Conservation (phyloP, 2,797 vertebrate species). For the Craterocephalus amniculus region DNA sequence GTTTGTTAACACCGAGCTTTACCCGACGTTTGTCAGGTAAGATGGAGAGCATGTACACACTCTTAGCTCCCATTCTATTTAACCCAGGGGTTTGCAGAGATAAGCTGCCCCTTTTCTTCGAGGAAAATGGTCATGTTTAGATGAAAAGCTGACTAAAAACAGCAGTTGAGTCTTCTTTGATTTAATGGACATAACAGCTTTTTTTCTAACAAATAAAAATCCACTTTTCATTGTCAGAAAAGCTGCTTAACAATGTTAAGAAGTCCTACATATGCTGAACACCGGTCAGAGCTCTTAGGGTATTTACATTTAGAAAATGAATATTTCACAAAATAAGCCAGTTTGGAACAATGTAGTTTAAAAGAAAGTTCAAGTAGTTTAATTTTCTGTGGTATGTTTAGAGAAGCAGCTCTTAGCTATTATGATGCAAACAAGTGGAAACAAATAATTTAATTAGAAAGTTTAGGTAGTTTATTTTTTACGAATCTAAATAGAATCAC, state of each 20-base stretch:
- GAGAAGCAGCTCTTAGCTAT: too few relatives aligned
- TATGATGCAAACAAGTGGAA: too few relatives aligned
- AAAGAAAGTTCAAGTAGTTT: too few relatives aligned
- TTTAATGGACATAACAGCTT: neutral
- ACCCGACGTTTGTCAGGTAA: slow-evolving; percentile 85
- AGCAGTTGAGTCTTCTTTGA: neutral
- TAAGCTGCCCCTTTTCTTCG: neutral
- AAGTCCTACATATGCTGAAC: neutral
- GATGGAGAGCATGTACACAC: neutral
- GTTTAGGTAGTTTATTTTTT: too few relatives aligned
- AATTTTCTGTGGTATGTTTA: too few relatives aligned
- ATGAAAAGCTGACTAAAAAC: neutral
- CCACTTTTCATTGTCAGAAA: neutral
- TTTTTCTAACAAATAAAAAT: too few relatives aligned
- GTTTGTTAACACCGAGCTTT: slow-evolving; percentile 86
- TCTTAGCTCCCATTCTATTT: neutral
- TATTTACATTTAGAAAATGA: too few relatives aligned
- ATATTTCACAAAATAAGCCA: too few relatives aligned
- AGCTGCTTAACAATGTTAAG: neutral
- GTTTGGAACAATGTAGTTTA: too few relatives aligned
- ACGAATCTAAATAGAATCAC: too few relatives aligned
- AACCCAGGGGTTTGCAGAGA: neutral
- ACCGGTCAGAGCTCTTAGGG: too few relatives aligned
- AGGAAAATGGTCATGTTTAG: neutral
- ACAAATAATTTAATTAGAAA: too few relatives aligned